Percentiles rank a stretch among this genome's conserved stretches.
Evolutionary conservation across 2,113 vertebrate species (phyloP).

Genomic region (Ictalurus furcatus): DNA sequence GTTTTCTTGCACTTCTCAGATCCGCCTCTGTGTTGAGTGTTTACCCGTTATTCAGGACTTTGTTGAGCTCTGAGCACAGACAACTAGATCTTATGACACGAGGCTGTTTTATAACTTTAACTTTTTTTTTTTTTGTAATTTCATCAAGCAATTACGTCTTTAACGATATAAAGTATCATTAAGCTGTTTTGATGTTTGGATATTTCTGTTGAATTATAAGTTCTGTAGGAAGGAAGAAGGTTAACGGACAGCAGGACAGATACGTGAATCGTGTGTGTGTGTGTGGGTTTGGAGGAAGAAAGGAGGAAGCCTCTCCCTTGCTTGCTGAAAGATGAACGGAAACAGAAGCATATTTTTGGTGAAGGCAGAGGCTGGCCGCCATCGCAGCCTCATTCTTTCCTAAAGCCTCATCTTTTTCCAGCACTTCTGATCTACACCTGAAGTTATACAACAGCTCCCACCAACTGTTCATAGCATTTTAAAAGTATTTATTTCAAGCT

Average conservation of each 20-base stretch:
- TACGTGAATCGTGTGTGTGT: conserved; percentile 13
- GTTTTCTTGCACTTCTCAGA: conserved; percentile 25
- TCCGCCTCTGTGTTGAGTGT: background rate
- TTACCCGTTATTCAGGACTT: conserved; percentile 3
- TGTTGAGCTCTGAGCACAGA: background rate
- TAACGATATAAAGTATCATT: background rate
- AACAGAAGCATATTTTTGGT: conserved; percentile 56
- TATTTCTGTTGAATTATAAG: conserved; percentile 6
- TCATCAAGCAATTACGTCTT: background rate
- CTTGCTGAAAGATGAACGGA: conserved; percentile 54
- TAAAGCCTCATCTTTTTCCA: conserved; percentile 35
- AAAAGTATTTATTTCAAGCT: background rate
- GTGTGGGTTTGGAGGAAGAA: conserved; percentile 15
- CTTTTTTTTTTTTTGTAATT: background rate
- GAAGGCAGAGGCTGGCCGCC: conserved; percentile 42
- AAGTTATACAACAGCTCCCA: background rate
- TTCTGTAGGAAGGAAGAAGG: background rate
- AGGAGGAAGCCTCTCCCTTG: conserved; percentile 54
- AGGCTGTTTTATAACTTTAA: background rate
- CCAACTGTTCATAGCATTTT: background rate
- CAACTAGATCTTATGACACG: background rate
- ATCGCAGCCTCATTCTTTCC: conserved; percentile 54
- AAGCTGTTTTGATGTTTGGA: background rate
- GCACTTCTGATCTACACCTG: conserved; percentile 18
- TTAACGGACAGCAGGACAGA: conserved; percentile 10